Evolutionary conservation across 2,888 invertebrate genomes (phyloP).

Genomic region (Himalopsyche anomala): DNA sequence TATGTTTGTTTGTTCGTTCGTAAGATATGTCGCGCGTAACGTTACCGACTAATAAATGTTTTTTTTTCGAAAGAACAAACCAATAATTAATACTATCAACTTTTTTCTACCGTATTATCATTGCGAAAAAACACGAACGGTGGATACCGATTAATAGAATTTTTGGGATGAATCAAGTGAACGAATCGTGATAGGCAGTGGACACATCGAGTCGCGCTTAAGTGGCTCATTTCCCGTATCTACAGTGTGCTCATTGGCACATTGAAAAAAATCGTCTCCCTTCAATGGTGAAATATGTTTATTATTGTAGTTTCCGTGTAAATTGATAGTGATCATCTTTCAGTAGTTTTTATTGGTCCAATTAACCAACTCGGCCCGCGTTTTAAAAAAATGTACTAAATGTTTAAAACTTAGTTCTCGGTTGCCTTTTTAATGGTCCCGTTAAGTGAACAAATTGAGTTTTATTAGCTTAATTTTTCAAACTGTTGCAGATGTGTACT

Average conservation of each 20-base stretch:
- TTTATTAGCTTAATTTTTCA: constrained; percentile 64
- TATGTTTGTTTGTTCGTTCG: too few relatives aligned
- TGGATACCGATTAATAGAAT: too few relatives aligned
- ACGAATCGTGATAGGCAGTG: too few relatives aligned
- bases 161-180: too few relatives aligned
- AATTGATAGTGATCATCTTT: constrained; percentile 39
- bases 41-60: too few relatives aligned
- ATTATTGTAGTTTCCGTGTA: constrained; percentile 16
- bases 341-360: constrained; percentile 62
- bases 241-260: neutral
- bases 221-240: too few relatives aligned
- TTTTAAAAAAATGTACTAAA: constrained; percentile 56
- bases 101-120: too few relatives aligned
- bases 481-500: constrained; percentile 57
- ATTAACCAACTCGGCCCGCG: constrained; percentile 58
- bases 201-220: too few relatives aligned
- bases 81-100: too few relatives aligned
- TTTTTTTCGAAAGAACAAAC: too few relatives aligned
- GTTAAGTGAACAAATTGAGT: constrained; percentile 65
- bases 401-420: constrained; percentile 56
- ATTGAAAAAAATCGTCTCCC: neutral
- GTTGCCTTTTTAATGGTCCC: constrained; percentile 57
- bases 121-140: too few relatives aligned
- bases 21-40: too few relatives aligned
- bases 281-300: neutral